phyloP scores from a whole-genome alignment of 2,888 invertebrate genomes.

The Rosalia funebris region DNA sequence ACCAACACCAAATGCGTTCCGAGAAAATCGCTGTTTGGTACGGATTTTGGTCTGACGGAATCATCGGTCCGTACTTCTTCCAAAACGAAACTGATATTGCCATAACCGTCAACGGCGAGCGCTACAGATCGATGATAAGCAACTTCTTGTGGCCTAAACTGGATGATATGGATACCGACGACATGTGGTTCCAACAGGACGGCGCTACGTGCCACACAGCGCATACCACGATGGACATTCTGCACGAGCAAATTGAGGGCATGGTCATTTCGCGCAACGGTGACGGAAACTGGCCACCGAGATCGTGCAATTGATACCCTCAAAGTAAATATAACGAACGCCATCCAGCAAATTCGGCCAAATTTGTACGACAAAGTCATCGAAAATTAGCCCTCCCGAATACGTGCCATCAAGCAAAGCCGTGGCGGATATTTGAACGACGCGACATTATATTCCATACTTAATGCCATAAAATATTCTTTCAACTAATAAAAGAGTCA shows the following conservation, averaged over 20 bases:
- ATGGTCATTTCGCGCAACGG: neutral
- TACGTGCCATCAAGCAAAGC: neutral
- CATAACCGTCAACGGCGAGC: no score
- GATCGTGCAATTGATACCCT: constrained; percentile 36
- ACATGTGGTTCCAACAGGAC: no score
- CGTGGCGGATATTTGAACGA: constrained; percentile 35
- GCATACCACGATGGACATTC: constrained; percentile 33
- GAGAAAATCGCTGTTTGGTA: no score
- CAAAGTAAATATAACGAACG: constrained; percentile 34
- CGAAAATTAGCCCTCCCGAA: constrained; percentile 8
- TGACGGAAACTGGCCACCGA: constrained; percentile 31
- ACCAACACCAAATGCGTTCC: no score
- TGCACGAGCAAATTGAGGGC: constrained; percentile 32
- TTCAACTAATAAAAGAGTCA: constrained; percentile 17
- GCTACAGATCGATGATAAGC: no score
- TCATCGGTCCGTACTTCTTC: no score
- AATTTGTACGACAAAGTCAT: constrained; percentile 45
- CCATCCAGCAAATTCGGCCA: constrained; percentile 45
- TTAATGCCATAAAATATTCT: constrained; percentile 8
- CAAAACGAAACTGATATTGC: no score
- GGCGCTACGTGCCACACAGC: constrained; percentile 40
- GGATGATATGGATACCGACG: no score
- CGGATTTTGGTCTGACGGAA: no score
- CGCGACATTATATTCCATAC: constrained; percentile 21
- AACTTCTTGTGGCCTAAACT: no score